Base-by-base conservation (phyloP, 1,140 invertebrate species). In the Cylas formicarius region DNA sequence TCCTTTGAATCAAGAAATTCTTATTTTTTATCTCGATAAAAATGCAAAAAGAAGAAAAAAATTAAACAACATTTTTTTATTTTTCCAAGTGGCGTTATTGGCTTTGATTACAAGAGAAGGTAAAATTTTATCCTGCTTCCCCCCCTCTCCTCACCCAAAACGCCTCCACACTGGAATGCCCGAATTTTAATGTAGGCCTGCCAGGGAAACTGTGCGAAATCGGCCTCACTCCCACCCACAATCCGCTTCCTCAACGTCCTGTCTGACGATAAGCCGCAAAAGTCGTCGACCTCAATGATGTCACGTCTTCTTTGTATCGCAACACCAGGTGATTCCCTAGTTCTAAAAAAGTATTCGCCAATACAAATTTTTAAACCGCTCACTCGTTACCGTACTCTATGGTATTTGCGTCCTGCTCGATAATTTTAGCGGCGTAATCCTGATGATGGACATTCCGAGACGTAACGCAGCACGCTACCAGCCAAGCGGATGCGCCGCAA, bases 151-250 rank as follows among this genome's bases (percentile, higher is more conserved):
- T 69, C 58, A 82, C 72, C 71, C 31, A 82, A 62, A 10, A 82
- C 80, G 4, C 84, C 84, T 10, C 84, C 84, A 59, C 84, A 87
- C 62, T 89, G 86, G 60, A 81, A 87, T 48, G 84, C 79, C 0
- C 78, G 74, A 44, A 90, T 87, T 60, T 86, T 75, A 42, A 90
- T 84, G 56, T 88, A 85, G 1, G 84, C 84, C 64, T 89, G 84
- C 85, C 85, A 90, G 2, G 86, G 86, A 59, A 86, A 82, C 68
- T 89, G 84, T 0, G 81, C 85, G 52, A 82, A 80, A 39, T 72
- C 68, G 0, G 82, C 81, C 32, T 80, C 77, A 8, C 76, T 63
- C 2, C 81, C 81, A 8, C 82, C 82, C 29, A 90, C 86, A 28
- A 90, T 89, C 42, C 86, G 65, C 56, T 86, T 86, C 54, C 80